Conservation (phyloP, 2,888 invertebrate species). For the Eristalis pertinax region DNA sequence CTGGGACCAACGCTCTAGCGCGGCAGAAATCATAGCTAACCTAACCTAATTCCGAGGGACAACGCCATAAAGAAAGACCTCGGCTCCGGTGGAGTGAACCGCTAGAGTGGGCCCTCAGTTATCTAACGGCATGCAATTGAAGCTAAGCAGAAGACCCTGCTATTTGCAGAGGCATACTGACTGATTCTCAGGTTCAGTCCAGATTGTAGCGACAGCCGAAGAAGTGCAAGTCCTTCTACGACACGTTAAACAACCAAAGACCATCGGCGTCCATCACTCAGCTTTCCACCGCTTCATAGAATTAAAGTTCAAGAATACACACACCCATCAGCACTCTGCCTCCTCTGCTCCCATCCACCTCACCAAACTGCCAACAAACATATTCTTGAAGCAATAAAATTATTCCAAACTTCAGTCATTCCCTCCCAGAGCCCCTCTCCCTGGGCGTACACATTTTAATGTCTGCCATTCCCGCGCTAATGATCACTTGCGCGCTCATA, state of each 20-base stretch:
- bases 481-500: constrained; percentile 58
- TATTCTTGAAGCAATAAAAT: constrained; percentile 62
- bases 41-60: too few relatives aligned
- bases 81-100: too few relatives aligned
- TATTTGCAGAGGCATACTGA: too few relatives aligned
- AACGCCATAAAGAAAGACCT: too few relatives aligned
- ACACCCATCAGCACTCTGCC: not conserved
- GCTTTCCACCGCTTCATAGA: constrained; percentile 31
- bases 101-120: too few relatives aligned
- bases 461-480: constrained; percentile 47
- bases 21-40: too few relatives aligned
- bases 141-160: too few relatives aligned
- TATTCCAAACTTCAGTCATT: constrained; percentile 64
- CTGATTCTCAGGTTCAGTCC: too few relatives aligned
- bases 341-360: not conserved
- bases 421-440: not conserved
- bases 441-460: constrained; percentile 48
- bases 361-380: constrained; percentile 10
- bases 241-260: not conserved
- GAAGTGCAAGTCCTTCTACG: too few relatives aligned
- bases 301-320: constrained; percentile 37
- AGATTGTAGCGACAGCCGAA: too few relatives aligned
- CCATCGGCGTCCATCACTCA: not conserved
- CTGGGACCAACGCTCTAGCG: too few relatives aligned
- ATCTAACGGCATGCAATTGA: too few relatives aligned